Evolutionary conservation across 2,888 invertebrate species (phyloP).

Genomic region (Campoplex nolae): DNA sequence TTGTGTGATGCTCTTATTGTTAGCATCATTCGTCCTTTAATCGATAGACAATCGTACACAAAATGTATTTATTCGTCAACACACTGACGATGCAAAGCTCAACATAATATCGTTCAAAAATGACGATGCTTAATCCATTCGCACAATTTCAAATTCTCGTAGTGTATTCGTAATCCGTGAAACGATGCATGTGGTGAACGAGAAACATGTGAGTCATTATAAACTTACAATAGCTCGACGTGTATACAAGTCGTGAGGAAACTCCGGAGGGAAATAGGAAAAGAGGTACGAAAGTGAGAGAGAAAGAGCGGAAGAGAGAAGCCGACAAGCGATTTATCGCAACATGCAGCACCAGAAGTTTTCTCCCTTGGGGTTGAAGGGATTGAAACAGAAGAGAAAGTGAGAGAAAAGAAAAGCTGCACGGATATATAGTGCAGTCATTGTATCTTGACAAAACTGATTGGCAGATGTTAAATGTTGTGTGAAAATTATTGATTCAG

Average conservation of each 20-base stretch:
- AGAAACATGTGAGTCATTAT: slow-evolving; percentile 77
- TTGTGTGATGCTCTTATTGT: no score
- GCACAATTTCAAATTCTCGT: slow-evolving; percentile 10
- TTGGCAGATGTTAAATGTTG: not conserved
- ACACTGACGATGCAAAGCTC: not conserved
- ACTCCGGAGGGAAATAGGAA: slow-evolving; percentile 57
- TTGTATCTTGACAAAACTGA: not conserved
- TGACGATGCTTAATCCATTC: slow-evolving; percentile 6
- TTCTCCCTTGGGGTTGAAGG: slow-evolving; percentile 30
- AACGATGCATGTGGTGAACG: slow-evolving; percentile 47
- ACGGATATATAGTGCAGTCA: not conserved
- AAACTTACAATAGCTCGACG: slow-evolving; percentile 59
- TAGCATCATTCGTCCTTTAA: not conserved
- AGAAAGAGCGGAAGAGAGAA: slow-evolving; percentile 41
- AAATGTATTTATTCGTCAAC: not conserved
- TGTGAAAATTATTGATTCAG: not conserved
- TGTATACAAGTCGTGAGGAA: slow-evolving; percentile 25
- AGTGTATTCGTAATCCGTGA: slow-evolving; percentile 2
- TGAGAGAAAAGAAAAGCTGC: not conserved
- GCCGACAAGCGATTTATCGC: slow-evolving; percentile 47
- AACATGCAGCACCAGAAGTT: slow-evolving; percentile 57
- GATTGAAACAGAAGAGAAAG: slow-evolving; percentile 10
- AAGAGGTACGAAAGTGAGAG: slow-evolving; percentile 35
- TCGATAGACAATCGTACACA: not conserved
- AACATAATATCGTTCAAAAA: not conserved